These are phyloP conservation scores for Elgonia sp. DNA, from an alignment of 2,888 invertebrate genomes.

Conservation along the genomic window DNA sequence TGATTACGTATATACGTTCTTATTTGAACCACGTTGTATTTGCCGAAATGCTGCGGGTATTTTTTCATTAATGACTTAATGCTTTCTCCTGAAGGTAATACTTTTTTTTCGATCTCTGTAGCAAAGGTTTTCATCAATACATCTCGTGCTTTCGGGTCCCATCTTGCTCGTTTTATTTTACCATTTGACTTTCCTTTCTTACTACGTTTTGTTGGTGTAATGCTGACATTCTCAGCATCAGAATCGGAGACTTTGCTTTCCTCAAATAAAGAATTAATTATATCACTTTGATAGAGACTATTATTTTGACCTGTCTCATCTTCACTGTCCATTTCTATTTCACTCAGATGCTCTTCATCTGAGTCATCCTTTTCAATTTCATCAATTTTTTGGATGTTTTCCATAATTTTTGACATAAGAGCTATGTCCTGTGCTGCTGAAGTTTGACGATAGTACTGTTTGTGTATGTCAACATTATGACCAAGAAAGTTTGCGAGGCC, in stretches of 20 bases:
- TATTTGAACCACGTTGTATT: constrained; percentile 6
- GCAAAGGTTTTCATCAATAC: constrained; percentile 14
- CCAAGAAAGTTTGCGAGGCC: constrained; percentile 68
- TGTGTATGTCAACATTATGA: constrained; percentile 63
- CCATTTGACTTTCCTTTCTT: background rate
- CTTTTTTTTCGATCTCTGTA: constrained; percentile 3
- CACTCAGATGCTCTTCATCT: constrained; percentile 22
- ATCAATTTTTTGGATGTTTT: background rate
- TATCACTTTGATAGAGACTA: background rate
- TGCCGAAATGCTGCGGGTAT: background rate
- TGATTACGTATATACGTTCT: constrained; percentile 13
- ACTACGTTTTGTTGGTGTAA: background rate
- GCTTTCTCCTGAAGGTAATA: background rate
- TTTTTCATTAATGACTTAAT: background rate
- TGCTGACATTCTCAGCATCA: too few species aligned
- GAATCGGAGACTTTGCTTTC: background rate
- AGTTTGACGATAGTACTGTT: constrained; percentile 45
- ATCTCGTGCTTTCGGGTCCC: background rate
- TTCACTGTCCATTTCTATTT: constrained; percentile 13
- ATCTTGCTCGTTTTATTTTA: background rate
- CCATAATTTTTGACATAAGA: constrained; percentile 27
- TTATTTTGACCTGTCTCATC: constrained; percentile 2
- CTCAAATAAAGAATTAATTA: constrained; percentile 31
- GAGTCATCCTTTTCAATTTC: background rate
- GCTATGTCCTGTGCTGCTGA: constrained; percentile 55